These are phyloP conservation scores for Caenorhabditis virilis DNA, from an alignment of 2,888 invertebrate genomes.

Conservation along the genomic window DNA sequence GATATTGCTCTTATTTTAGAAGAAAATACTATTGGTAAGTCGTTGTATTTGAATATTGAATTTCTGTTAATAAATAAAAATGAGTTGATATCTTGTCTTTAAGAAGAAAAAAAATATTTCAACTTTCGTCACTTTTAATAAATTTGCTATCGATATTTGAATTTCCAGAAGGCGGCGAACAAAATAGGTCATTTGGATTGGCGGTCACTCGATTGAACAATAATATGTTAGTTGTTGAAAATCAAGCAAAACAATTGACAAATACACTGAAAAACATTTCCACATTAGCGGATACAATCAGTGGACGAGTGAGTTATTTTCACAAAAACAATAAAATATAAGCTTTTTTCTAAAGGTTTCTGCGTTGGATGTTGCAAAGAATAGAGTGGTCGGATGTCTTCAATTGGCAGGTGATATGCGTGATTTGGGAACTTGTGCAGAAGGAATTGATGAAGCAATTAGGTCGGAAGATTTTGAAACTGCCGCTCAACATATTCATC, in stretches of 20 bases:
- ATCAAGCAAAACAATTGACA: conserved; percentile 81
- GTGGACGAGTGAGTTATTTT: conserved; percentile 81
- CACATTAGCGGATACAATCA: conserved; percentile 61
- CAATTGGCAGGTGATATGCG: conserved; percentile 79
- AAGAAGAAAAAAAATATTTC: too few species aligned
- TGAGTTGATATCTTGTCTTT: background rate
- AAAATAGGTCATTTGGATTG: conserved; percentile 56
- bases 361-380: conserved; percentile 88
- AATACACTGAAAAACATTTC: conserved; percentile 76
- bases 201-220: conserved; percentile 63
- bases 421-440: conserved; percentile 77
- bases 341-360: conserved; percentile 76
- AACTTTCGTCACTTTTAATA: too few species aligned
- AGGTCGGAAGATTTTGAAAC: conserved; percentile 93
- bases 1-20: conserved; percentile 54
- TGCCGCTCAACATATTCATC: conserved; percentile 90
- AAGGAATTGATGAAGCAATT: conserved; percentile 93
- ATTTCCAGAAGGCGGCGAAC: conserved; percentile 53
- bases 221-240: conserved; percentile 72
- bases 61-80: background rate
- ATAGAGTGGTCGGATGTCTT: conserved; percentile 90
- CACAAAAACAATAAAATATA: background rate
- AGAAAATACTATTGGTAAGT: conserved; percentile 39
- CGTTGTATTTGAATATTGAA: background rate
- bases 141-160: too few species aligned